Evolutionary conservation across 2,797 vertebrate genomes (phyloP).

Genomic region (Eulemur albifrons): DNA sequence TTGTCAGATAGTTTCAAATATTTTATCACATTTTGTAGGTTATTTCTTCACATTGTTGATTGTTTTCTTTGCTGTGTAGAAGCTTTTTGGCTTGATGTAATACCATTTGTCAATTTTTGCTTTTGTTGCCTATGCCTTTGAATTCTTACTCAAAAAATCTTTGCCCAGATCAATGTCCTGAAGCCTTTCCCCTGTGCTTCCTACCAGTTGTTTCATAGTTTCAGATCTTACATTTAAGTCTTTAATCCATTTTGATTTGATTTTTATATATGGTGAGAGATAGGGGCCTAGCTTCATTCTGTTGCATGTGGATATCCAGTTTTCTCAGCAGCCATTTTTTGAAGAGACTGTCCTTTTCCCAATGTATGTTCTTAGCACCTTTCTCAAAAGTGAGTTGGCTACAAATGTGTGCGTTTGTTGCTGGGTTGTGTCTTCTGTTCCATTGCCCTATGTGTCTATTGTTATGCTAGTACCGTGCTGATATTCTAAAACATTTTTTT

Average conservation of each 20-base stretch:
- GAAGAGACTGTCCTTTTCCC: neutral
- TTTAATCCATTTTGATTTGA: neutral
- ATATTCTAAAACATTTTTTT: neutral
- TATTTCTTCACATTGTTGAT: neutral
- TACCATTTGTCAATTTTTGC: neutral
- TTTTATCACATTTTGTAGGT: neutral
- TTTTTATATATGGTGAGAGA: neutral
- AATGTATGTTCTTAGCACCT: neutral
- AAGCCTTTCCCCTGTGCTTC: neutral
- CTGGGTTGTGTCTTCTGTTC: neutral
- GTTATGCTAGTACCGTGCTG: neutral
- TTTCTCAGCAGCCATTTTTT: neutral
- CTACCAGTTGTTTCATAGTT: neutral
- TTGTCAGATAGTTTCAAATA: neutral
- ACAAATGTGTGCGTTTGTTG: neutral
- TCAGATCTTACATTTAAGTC: neutral
- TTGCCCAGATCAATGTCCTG: neutral
- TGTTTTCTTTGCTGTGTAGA: neutral
- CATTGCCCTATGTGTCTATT: neutral
- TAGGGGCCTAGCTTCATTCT: neutral
- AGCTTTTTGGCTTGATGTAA: neutral
- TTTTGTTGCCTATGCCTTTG: neutral
- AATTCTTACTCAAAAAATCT: neutral
- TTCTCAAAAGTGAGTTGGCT: neutral
- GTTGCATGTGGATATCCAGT: neutral